Evolutionary conservation across 1,140 invertebrate species (phyloP).

Genomic region (Leucophenga varia): DNA sequence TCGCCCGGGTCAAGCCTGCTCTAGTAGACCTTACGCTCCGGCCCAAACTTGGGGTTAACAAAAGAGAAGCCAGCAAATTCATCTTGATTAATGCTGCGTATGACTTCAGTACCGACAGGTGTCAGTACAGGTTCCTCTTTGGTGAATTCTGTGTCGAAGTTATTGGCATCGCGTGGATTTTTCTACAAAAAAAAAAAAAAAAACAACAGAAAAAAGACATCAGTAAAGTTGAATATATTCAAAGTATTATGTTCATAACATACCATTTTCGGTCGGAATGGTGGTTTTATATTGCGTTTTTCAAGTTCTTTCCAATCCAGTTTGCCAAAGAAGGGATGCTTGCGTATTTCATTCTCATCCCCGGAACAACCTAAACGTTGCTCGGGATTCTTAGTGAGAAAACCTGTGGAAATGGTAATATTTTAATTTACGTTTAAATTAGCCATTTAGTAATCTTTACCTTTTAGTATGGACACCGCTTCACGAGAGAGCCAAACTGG

Average conservation of each 20-base stretch:
- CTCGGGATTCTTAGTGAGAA: constrained; percentile 97
- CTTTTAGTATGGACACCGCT: constrained; percentile 96
- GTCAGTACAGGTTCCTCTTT: constrained; percentile 96
- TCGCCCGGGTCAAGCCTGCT: neutral
- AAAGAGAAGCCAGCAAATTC: constrained; percentile 98
- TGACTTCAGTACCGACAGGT: constrained; percentile 85
- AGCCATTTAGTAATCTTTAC: no score
- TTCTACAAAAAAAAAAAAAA: constrained; percentile 68
- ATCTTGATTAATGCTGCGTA: constrained; percentile 91
- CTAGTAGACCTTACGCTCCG: constrained; percentile 61
- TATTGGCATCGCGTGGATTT: constrained; percentile 94
- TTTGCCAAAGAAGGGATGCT: constrained; percentile 92
- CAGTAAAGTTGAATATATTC: constrained; percentile 1
- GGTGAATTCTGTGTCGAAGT: constrained; percentile 99
- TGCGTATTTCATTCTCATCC: constrained; percentile 76
- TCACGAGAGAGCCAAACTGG: constrained; percentile 97
- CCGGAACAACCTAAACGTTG: constrained; percentile 91
- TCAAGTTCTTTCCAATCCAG: constrained; percentile 96
- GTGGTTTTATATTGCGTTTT: constrained; percentile 86
- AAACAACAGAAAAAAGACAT: neutral
- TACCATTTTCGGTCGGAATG: constrained; percentile 98
- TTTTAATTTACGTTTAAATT: constrained; percentile 1
- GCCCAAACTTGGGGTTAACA: constrained; percentile 90
- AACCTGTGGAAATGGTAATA: constrained; percentile 61
- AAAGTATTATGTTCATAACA: constrained; percentile 56